phyloP scores from a whole-genome alignment of 2,888 invertebrate species.

The Vesta saturnalis region DNA sequence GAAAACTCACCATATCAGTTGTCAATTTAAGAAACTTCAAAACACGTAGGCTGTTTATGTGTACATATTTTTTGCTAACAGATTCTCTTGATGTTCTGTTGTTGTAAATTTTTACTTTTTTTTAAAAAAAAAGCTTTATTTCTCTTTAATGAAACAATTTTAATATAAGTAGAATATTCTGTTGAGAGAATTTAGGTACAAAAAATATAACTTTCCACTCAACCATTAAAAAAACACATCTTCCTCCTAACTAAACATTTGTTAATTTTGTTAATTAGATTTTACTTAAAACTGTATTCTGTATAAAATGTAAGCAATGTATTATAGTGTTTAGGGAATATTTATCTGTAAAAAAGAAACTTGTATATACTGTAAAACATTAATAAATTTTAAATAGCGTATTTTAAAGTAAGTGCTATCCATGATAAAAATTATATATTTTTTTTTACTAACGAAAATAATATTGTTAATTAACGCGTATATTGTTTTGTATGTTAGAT shows the following conservation, averaged over 20 bases:
- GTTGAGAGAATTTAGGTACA: not conserved
- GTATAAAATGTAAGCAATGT: slow-evolving; percentile 39
- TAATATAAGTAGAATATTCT: too few species aligned
- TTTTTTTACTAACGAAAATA: not conserved
- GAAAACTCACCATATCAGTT: slow-evolving; percentile 60
- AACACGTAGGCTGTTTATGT: slow-evolving; percentile 59
- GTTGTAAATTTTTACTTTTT: too few species aligned
- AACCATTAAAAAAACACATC: not conserved
- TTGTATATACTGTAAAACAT: slow-evolving; percentile 44
- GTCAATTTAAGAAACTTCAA: slow-evolving; percentile 58
- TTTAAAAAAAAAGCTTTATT: too few species aligned
- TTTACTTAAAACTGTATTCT: slow-evolving; percentile 22
- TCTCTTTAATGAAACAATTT: too few species aligned
- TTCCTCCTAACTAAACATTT: slow-evolving; percentile 16
- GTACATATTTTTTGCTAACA: slow-evolving; percentile 44
- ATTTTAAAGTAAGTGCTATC: slow-evolving; percentile 17
- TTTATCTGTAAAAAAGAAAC: slow-evolving; percentile 43
- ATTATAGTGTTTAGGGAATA: slow-evolving; percentile 43
- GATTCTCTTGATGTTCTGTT: too few species aligned
- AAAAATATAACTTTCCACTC: too few species aligned
- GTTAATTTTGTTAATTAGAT: slow-evolving; percentile 17
- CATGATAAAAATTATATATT: not conserved
- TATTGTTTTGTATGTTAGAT: too few species aligned
- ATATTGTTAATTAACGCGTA: too few species aligned
- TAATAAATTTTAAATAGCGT: slow-evolving; percentile 41